phyloP scores from a whole-genome alignment of 2,888 invertebrate genomes.

The Holacanthella duospinosa region DNA sequence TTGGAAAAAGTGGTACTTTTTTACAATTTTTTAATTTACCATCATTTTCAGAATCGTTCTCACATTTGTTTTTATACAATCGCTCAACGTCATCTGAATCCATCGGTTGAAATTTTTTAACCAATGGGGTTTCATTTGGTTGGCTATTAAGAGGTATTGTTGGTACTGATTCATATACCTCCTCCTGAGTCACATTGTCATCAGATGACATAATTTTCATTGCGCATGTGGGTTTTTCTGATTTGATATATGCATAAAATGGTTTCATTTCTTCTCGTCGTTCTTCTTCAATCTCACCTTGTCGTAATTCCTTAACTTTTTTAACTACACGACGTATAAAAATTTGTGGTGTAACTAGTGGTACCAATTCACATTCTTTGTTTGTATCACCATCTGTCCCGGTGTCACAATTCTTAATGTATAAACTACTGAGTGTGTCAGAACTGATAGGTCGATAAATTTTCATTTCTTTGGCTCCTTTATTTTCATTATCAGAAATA shows the following conservation, averaged over 20 bases:
- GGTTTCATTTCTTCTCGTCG: not conserved
- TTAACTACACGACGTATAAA: not conserved
- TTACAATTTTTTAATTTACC: not conserved
- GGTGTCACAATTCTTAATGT: not conserved
- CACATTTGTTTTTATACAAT: not conserved
- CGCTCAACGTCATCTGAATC: not conserved
- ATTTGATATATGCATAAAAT: not conserved
- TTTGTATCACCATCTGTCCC: not conserved
- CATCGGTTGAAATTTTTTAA: not conserved
- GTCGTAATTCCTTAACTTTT: not conserved
- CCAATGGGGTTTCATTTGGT: not conserved
- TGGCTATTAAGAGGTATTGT: not conserved
- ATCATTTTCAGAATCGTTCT: too few relatives aligned
- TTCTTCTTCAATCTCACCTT: not conserved
- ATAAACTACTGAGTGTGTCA: not conserved
- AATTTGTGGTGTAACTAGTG: not conserved
- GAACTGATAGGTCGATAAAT: not conserved
- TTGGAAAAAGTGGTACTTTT: not conserved
- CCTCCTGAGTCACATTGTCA: not conserved
- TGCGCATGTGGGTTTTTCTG: not conserved
- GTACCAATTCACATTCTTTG: not conserved
- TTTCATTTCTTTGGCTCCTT: not conserved
- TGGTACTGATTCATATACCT: not conserved
- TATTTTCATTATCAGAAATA: not conserved
- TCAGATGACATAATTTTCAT: not conserved